Evolutionary conservation across 2,888 invertebrate species (phyloP).

Genomic region (Drosophila gaucha): DNA sequence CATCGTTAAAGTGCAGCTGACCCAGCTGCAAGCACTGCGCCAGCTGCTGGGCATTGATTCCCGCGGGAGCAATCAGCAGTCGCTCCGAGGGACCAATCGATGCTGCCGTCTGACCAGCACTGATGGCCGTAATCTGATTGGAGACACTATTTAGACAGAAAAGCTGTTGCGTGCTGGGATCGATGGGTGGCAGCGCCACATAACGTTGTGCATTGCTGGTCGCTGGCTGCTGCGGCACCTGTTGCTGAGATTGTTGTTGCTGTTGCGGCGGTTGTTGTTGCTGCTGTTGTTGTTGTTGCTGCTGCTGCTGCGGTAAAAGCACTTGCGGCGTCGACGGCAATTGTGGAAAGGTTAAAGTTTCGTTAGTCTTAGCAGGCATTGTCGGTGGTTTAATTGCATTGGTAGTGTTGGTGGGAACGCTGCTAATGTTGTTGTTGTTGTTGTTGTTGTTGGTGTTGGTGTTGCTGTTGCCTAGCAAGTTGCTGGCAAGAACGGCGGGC

Average conservation of each 20-base stretch:
- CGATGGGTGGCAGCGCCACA: conserved; percentile 84
- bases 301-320: conserved; percentile 28
- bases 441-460: conserved; percentile 6
- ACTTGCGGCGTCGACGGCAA: conserved; percentile 41
- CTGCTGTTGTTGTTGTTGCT: conserved; percentile 30
- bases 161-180: conserved; percentile 83
- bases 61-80: conserved; percentile 84
- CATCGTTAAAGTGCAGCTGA: conserved; percentile 85
- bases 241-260: conserved; percentile 22
- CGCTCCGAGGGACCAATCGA: conserved; percentile 84
- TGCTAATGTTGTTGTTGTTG: conserved; percentile 41
- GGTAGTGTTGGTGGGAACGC: conserved; percentile 34
- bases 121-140: conserved; percentile 85
- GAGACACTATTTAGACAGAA: conserved; percentile 84
- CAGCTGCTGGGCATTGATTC: conserved; percentile 85
- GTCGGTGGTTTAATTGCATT: conserved; percentile 63
- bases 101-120: conserved; percentile 83
- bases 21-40: conserved; percentile 84
- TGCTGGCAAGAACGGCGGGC: conserved; percentile 43
- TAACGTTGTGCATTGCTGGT: conserved; percentile 73
- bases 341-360: conserved; percentile 51
- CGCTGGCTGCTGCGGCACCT: conserved; percentile 8
- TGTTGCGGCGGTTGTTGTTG: conserved; percentile 36
- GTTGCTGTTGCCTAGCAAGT: conserved; percentile 33
- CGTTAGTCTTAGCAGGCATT: conserved; percentile 47